These are phyloP conservation scores for Eupeodes luniger DNA, from an alignment of 2,888 invertebrate species.

Conservation along the genomic window DNA sequence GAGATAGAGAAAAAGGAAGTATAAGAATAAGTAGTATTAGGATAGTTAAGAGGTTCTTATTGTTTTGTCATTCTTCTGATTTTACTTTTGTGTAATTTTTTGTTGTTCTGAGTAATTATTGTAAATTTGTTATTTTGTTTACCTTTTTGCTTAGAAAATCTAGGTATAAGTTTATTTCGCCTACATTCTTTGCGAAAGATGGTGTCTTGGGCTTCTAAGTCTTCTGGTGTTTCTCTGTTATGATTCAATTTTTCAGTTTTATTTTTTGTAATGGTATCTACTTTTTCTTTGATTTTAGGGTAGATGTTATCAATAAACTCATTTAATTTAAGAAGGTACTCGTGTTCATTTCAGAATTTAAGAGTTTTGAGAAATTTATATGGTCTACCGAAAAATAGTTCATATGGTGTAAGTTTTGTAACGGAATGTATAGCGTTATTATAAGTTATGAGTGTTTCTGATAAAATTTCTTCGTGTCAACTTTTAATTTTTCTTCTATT, in stretches of 20 bases:
- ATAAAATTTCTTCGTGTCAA: no score
- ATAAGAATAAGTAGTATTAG: conserved; percentile 1
- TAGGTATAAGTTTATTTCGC: no score
- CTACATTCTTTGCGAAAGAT: no score
- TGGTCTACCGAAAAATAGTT: conserved; percentile 24
- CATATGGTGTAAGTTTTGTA: no score
- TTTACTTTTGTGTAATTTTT: no score
- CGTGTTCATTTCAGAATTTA: conserved; percentile 27
- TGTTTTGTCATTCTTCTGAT: conserved; percentile 42
- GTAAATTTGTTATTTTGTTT: conserved; percentile 19
- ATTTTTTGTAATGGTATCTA: conserved; percentile 25
- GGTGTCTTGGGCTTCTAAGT: background rate
- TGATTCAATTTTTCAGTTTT: no score
- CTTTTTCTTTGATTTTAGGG: conserved; percentile 36
- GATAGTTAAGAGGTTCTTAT: conserved; percentile 3
- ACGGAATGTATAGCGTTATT: no score
- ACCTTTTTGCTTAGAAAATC: conserved; percentile 23
- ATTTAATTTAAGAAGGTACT: conserved; percentile 37
- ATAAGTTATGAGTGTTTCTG: no score
- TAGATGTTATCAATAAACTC: conserved; percentile 47
- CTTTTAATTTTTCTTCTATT: no score
- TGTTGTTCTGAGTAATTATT: no score
- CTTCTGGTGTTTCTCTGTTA: background rate
- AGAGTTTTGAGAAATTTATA: conserved; percentile 37
- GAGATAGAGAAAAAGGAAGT: background rate